A percentile compares a stretch with the other conserved stretches of the same genome.
Conservation (phyloP, 2,888 invertebrate genomes). For the Tridacna crocea region DNA sequence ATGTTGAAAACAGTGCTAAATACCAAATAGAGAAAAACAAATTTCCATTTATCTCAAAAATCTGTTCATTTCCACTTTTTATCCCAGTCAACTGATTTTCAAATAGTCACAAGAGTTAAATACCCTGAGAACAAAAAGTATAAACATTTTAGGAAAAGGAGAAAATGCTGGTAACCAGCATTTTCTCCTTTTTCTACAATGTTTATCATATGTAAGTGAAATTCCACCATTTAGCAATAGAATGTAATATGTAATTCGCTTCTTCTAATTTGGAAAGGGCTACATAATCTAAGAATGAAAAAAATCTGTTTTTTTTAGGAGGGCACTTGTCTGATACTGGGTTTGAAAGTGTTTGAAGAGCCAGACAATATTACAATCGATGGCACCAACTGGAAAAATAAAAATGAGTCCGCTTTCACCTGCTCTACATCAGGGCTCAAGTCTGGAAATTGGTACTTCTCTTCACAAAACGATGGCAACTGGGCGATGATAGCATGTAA, state of each 20-base stretch:
- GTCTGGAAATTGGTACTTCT: conserved; percentile 67
- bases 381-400: conserved; percentile 44
- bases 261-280: neutral
- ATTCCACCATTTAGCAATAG: no score
- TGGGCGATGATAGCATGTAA: conserved; percentile 35
- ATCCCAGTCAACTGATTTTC: no score
- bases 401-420: conserved; percentile 42
- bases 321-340: conserved; percentile 33
- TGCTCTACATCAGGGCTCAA: conserved; percentile 48
- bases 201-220: no score
- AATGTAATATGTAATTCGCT: no score
- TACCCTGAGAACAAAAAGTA: no score
- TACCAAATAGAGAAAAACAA: no score
- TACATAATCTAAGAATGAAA: neutral
- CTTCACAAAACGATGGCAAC: neutral
- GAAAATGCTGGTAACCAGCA: neutral
- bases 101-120: no score
- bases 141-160: neutral
- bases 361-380: conserved; percentile 73
- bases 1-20: no score
- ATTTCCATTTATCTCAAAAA: no score
- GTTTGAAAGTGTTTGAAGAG: conserved; percentile 34
- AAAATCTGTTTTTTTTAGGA: conserved; percentile 10
- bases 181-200: no score
- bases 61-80: no score